phyloP scores from a whole-genome alignment of 2,113 vertebrate genomes.

The Lagopus muta region DNA sequence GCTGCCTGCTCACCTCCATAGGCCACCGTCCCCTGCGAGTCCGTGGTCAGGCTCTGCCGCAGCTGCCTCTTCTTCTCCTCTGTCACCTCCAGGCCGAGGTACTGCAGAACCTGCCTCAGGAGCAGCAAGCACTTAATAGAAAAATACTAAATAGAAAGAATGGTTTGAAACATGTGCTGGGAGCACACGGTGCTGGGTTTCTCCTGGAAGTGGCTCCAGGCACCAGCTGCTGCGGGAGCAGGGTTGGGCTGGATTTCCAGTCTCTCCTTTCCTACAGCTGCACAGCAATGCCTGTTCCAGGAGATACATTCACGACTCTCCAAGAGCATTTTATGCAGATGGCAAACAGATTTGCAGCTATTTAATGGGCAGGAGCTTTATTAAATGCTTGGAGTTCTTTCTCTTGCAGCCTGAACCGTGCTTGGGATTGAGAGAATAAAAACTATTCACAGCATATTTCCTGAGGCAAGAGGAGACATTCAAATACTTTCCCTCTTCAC shows the following conservation, averaged over 20 bases:
- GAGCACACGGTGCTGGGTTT: neutral
- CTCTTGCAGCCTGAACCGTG: neutral
- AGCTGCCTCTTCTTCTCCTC: conserved; percentile 86
- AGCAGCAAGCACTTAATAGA: neutral
- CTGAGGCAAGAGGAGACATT: neutral
- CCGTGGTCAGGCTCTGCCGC: conserved; percentile 82
- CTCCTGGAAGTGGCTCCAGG: neutral
- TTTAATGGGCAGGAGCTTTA: neutral
- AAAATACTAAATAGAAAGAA: neutral
- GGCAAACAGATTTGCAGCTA: neutral
- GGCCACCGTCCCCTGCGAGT: conserved; percentile 89
- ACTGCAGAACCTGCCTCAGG: conserved; percentile 83
- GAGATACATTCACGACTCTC: neutral
- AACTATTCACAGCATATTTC: neutral
- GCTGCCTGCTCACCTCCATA: conserved; percentile 83
- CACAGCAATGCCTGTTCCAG: neutral
- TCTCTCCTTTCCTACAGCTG: neutral
- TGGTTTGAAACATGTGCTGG: neutral
- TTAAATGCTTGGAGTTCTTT: neutral
- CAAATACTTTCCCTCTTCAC: neutral
- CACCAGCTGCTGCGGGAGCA: neutral
- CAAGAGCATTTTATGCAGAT: neutral
- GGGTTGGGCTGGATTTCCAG: neutral
- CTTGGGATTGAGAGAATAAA: neutral
- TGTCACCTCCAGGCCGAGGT: conserved; percentile 84